These are phyloP conservation scores for Mellilla xanthometata DNA, from an alignment of 2,888 invertebrate genomes.

Conservation along the genomic window DNA sequence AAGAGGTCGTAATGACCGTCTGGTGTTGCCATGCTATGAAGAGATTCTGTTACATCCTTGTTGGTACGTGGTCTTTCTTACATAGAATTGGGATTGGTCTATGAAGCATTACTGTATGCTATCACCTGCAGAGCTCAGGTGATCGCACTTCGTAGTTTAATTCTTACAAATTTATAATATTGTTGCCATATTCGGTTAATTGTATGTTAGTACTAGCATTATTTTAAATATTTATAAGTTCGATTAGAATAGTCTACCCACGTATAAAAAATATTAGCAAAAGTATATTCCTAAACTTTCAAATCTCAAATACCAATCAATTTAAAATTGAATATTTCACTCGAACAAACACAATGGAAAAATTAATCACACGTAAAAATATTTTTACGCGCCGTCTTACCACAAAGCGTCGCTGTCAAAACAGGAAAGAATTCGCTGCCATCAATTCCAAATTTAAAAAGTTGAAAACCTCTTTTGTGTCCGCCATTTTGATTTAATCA, in stretches of 20 bases:
- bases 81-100: not conserved
- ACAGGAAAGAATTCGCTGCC: constrained; percentile 34
- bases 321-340: constrained; percentile 22
- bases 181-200: too few species aligned
- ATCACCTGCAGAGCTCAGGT: too few species aligned
- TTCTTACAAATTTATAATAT: too few species aligned
- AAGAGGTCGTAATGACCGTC: constrained; percentile 26
- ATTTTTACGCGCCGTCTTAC: constrained; percentile 33
- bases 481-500: constrained; percentile 57
- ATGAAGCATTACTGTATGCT: too few species aligned
- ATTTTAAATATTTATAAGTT: too few species aligned
- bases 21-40: constrained; percentile 16
- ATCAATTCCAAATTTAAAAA: constrained; percentile 49
- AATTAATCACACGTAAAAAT: constrained; percentile 53
- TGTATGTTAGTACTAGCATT: too few species aligned
- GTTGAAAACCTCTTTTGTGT: constrained; percentile 26
- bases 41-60: constrained; percentile 31
- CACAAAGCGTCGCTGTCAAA: constrained; percentile 54
- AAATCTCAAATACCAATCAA: constrained; percentile 13
- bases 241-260: too few species aligned
- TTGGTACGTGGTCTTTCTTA: constrained; percentile 19
- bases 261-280: too few species aligned
- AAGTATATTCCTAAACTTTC: constrained; percentile 14
- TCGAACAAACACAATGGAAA: constrained; percentile 27
- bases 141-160: too few species aligned